A percentile compares a stretch with the other conserved stretches of the same genome.
These are phyloP conservation scores for Araneus ventricosus DNA, from an alignment of 1,140 invertebrate genomes.

Conservation along the genomic window DNA sequence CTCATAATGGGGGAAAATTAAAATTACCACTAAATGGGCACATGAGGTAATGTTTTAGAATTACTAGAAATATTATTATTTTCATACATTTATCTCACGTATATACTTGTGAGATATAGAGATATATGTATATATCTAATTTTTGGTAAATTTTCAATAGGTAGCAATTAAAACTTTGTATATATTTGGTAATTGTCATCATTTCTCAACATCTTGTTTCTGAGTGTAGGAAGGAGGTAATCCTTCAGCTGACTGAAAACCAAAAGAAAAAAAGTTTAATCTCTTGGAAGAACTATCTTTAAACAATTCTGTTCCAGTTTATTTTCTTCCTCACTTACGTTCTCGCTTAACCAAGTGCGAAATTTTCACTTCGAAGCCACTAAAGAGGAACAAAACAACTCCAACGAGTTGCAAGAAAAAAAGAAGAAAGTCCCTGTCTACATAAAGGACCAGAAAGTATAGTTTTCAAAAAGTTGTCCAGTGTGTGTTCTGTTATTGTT, in stretches of 20 bases:
- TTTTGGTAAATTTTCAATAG: no score
- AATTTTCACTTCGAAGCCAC: slow-evolving; percentile 58
- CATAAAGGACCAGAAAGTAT: slow-evolving; percentile 61
- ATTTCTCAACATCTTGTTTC: no score
- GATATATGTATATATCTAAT: no score
- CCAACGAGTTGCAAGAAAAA: slow-evolving; percentile 21
- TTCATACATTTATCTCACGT: no score
- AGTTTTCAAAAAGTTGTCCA: slow-evolving; percentile 69
- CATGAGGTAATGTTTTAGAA: no score
- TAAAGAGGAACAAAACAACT: slow-evolving; percentile 50
- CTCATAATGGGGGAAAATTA: no score
- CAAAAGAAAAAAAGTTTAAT: neutral
- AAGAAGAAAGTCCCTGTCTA: neutral
- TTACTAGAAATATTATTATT: no score
- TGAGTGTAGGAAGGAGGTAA: no score
- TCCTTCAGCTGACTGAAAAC: neutral
- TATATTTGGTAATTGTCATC: no score
- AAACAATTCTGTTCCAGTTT: slow-evolving; percentile 30
- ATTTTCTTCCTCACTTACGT: slow-evolving; percentile 42
- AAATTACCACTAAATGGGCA: no score
- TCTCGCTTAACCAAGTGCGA: slow-evolving; percentile 66
- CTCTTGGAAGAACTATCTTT: slow-evolving; percentile 20
- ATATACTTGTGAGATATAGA: no score
- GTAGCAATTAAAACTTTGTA: no score
- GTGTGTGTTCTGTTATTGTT: slow-evolving; percentile 71